Base-by-base conservation (phyloP, 2,797 vertebrate genomes). In the Gymnothorax javanicus region DNA sequence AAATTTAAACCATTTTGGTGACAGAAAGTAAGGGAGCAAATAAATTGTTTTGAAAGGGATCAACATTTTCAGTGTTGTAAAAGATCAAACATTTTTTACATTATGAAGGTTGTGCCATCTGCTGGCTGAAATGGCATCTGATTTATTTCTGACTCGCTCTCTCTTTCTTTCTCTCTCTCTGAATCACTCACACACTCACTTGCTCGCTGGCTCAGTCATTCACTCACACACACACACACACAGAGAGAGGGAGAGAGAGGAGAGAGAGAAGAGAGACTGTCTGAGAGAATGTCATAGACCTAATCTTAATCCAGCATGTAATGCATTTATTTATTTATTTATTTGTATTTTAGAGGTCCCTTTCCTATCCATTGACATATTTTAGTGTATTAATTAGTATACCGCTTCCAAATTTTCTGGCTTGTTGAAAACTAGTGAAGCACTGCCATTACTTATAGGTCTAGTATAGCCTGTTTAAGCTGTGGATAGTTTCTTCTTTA, bases 91-190 rank as follows among this genome's bases (percentile, higher is more conserved):
- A 43, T 1, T 73, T 75, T 75, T 75, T 75, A 50, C 71, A 50
- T 75, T 75, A 17, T 75, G 54, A 73, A 77, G 56, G 25, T 27
- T 84, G 69, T 56, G 82, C 82, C 86, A 87, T 87, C 86, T 87
- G 54, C 82, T 87, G 86, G 86, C 57, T 11, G 56, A 52, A 54
- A 79, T 7, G 23, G 50, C 17, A 54, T 7, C 43, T 79, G 75
- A 2, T 23, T 6, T 79, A 52, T 79, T 52, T 79, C 15, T 54
- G 33, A 17, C 33, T 12, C 5, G 4, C 12, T 15, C 71, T 7
- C 27, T 17, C 69, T 11, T 6, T 12, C 27, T 11, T 9, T 2
- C 50, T 11, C 5, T 3, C 75, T 1, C 7, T 3, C 27, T 3
- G 6, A 50, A n/a, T 4, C 12, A 12, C 27, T 11, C 62, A 67